Evolutionary conservation across 2,888 invertebrate genomes (phyloP), one percentile per base, ranked within the genome.

Genomic region (Nomada ferruginata): DNA sequence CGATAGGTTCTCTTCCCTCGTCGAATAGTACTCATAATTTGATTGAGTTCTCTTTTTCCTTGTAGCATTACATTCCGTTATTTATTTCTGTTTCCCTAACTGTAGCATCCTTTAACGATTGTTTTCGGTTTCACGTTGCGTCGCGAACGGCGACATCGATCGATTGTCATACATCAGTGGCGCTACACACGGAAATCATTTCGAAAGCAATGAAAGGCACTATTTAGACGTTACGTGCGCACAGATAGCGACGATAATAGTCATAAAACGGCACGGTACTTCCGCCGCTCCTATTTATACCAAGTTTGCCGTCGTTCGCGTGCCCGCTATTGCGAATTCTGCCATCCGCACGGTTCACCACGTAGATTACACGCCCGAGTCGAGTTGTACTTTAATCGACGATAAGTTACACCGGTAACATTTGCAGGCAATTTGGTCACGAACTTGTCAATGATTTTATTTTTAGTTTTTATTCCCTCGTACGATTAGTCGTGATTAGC

Each of bases 171-270:
- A 72, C 70, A 50, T 60, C 57, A 20, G 55, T 68, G 72, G 64
- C 78, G 61, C 36, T 68, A 71, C 75, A 68, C 53, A n/a, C 53
- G 82, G 64, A 84, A 82, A 82, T 82, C 60, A 72, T 86, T 76
- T 77, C 61, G 42, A 89, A 89, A 88, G 85, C 77, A 89, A 89
- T 85, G 83, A 86, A 90, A 89, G 87, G 87, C 88, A 87, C 87
- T 88, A 85, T 88, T 81, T 85, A 73, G 72, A 61, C 60, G 63
- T 86, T 83, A 71, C 59, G 69, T 63, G 53, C n/a, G 23, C 59
- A 59, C 44, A 52, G 73, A 60, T 72, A 75, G 74, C 70, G 63
- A 23, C 61, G 44, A 79, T 79, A 65, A 82, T 82, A 89, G 82
- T 86, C 82, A 85, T 85, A 78, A 71, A 83, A 87, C 76, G 57